These are phyloP conservation scores for Mesorhabditis spiculigera DNA, from an alignment of 2,888 invertebrate genomes.

Conservation along the genomic window DNA sequence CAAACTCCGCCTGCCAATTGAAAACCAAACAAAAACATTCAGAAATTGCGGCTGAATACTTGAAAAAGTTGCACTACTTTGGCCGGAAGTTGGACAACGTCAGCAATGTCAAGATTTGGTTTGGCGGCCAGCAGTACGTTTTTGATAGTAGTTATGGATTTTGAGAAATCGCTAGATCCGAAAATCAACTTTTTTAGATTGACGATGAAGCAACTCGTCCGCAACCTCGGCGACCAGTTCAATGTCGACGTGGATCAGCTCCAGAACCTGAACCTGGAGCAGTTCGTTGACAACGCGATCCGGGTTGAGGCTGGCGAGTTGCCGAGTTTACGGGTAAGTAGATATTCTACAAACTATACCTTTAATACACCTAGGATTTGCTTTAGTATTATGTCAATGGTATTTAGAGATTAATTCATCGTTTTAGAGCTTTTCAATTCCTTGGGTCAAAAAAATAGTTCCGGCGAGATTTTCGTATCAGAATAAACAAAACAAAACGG, in stretches of 20 bases:
- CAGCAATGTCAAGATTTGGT: constrained; percentile 53
- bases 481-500: too few relatives aligned
- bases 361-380: not conserved
- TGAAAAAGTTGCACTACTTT: constrained; percentile 54
- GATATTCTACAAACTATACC: too few relatives aligned
- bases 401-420: too few relatives aligned
- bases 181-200: constrained; percentile 20
- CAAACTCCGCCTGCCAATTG: too few relatives aligned
- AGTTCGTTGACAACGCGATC: not conserved
- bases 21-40: too few relatives aligned
- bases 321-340: not conserved
- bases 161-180: not conserved
- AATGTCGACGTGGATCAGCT: constrained; percentile 41
- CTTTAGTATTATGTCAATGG: not conserved
- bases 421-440: too few relatives aligned
- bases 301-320: not conserved
- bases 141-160: not conserved
- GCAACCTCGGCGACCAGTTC: constrained; percentile 51
- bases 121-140: constrained; percentile 49
- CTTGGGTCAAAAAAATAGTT: too few relatives aligned
- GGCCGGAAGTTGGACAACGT: constrained; percentile 53
- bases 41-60: constrained; percentile 50
- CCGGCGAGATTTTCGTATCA: too few relatives aligned
- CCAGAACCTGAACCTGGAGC: not conserved
- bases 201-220: constrained; percentile 50